phyloP scores from a whole-genome alignment of 2,113 vertebrate species.

The Tonatia bakeri region DNA sequence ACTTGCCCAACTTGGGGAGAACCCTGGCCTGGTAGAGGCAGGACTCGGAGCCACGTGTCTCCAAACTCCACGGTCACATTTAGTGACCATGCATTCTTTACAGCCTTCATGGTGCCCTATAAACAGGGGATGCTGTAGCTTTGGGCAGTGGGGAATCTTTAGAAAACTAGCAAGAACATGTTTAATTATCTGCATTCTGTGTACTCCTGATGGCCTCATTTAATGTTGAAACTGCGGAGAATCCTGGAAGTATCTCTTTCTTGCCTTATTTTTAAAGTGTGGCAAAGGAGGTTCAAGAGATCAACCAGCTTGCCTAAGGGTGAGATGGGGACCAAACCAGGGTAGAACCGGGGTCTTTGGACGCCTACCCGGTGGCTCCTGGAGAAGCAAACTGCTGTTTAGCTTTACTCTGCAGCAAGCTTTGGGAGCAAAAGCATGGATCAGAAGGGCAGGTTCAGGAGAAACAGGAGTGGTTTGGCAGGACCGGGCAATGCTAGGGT shows the following conservation, averaged over 20 bases:
- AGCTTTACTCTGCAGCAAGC: background rate
- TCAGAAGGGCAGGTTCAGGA: background rate
- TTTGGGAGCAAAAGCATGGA: background rate
- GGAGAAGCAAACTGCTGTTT: background rate
- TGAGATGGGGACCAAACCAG: background rate
- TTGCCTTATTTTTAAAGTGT: background rate
- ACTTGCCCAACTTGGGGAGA: background rate
- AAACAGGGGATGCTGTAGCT: background rate
- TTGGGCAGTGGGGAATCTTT: background rate
- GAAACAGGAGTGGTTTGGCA: background rate
- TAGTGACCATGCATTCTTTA: background rate
- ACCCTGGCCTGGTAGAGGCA: background rate
- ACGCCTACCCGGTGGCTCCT: background rate
- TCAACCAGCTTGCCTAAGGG: background rate
- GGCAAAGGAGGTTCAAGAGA: background rate
- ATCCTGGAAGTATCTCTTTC: background rate
- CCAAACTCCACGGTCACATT: background rate
- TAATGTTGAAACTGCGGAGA: background rate
- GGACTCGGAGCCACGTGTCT: background rate
- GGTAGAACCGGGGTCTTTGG: background rate
- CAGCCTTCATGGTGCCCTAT: background rate
- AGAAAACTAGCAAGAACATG: background rate
- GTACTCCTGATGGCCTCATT: background rate
- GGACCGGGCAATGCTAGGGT: background rate
- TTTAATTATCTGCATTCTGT: background rate